A percentile compares a stretch with the other conserved stretches of the same genome.
Conservation (phyloP, 1,140 invertebrate genomes). For the Drosophila paulistorum region DNA sequence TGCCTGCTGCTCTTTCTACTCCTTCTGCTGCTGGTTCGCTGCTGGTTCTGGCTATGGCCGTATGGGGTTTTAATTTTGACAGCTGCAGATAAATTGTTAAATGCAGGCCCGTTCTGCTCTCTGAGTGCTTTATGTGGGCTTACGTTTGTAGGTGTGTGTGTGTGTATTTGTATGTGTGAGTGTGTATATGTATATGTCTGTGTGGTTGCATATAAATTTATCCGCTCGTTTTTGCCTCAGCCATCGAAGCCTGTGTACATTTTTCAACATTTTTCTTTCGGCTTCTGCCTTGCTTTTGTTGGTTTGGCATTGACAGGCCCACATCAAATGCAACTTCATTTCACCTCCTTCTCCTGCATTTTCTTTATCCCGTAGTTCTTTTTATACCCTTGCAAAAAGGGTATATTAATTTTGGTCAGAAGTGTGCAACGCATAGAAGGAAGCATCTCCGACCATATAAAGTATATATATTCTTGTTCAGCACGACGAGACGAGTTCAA, state of each 20-base stretch:
- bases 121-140: conserved; percentile 78
- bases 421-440: too few relatives aligned
- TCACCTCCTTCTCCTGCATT: conserved; percentile 14
- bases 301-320: conserved; percentile 73
- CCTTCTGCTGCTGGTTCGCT: conserved; percentile 16
- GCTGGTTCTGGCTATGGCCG: conserved; percentile 38
- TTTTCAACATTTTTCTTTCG: conserved; percentile 67
- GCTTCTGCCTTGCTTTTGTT: conserved; percentile 59
- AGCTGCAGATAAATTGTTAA: conserved; percentile 82
- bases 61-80: conserved; percentile 82
- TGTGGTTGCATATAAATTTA: conserved; percentile 76
- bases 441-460: too few relatives aligned
- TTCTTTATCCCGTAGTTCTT: not conserved
- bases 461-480: too few relatives aligned
- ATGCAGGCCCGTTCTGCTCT: conserved; percentile 75
- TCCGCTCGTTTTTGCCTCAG: conserved; percentile 58
- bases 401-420: too few relatives aligned
- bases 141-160: conserved; percentile 65
- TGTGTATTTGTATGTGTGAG: not conserved
- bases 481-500: too few relatives aligned
- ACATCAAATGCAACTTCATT: conserved; percentile 66
- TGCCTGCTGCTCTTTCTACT: conserved; percentile 9
- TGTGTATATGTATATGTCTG: conserved; percentile 26
- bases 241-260: conserved; percentile 65
- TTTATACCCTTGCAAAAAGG: too few relatives aligned